Conservation (phyloP, 2,888 invertebrate species). For the Mylabris sibirica region DNA sequence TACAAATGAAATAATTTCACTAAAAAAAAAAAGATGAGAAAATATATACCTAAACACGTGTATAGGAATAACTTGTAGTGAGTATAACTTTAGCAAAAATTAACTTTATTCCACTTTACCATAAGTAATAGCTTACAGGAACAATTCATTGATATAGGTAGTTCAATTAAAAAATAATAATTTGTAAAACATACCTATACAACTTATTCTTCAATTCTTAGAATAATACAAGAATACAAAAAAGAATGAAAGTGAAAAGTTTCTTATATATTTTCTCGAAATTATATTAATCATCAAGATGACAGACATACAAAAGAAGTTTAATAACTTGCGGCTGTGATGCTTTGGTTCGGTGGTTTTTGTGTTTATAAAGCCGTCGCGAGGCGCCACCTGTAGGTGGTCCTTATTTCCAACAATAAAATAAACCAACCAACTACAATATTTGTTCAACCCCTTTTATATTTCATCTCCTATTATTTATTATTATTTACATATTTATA, state of each 20-base stretch:
- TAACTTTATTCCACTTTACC: too few relatives aligned
- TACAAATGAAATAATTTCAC: background rate
- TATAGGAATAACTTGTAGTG: too few relatives aligned
- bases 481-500: background rate
- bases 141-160: background rate
- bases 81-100: too few relatives aligned
- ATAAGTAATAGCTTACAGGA: background rate
- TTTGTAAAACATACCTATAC: too few relatives aligned
- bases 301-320: slow-evolving; percentile 52
- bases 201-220: background rate
- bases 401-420: slow-evolving; percentile 28
- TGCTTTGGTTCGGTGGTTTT: slow-evolving; percentile 40
- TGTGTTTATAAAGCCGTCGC: slow-evolving; percentile 33
- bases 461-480: background rate
- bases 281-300: slow-evolving; percentile 49
- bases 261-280: slow-evolving; percentile 34
- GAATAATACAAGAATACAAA: background rate
- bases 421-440: slow-evolving; percentile 8
- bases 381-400: slow-evolving; percentile 47
- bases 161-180: too few relatives aligned
- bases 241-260: background rate
- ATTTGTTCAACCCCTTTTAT: slow-evolving; percentile 28
- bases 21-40: too few relatives aligned
- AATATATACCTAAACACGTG: too few relatives aligned
- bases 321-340: slow-evolving; percentile 45